These are phyloP conservation scores for Ormia ochracea DNA, from an alignment of 2,888 invertebrate genomes.

Conservation along the genomic window DNA sequence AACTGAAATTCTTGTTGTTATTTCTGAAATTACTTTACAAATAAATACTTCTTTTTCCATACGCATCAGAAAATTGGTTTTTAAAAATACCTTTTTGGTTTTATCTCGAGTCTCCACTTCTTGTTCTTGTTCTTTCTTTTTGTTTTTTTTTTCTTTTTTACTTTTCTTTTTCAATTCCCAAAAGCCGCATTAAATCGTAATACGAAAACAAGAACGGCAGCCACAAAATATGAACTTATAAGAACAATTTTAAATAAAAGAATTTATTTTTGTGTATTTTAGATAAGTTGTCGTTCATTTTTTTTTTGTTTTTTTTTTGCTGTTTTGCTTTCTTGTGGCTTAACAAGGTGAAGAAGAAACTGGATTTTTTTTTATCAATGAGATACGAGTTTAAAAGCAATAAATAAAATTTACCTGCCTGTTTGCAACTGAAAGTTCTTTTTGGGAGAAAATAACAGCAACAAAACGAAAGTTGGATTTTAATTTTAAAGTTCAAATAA, in stretches of 20 bases:
- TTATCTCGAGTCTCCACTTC: slow-evolving; percentile 66
- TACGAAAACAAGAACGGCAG: neutral
- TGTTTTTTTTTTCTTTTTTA: too few relatives aligned
- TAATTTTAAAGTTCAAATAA: neutral
- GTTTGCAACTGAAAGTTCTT: neutral
- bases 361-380: neutral
- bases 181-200: slow-evolving; percentile 48
- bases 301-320: too few relatives aligned
- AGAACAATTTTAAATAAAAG: slow-evolving; percentile 24
- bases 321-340: neutral
- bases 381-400: neutral
- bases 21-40: slow-evolving; percentile 3
- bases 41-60: slow-evolving; percentile 13
- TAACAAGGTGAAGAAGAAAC: neutral
- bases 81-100: slow-evolving; percentile 69
- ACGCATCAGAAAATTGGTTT: slow-evolving; percentile 71
- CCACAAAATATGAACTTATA: slow-evolving; percentile 5
- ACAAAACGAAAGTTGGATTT: neutral
- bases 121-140: too few relatives aligned
- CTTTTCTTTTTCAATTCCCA: slow-evolving; percentile 67
- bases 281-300: slow-evolving; percentile 13
- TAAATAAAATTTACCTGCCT: slow-evolving; percentile 25
- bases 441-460: neutral
- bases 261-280: slow-evolving; percentile 34
- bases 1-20: neutral